phyloP scores from a whole-genome alignment of 2,113 vertebrate species.

The Riparia riparia region DNA sequence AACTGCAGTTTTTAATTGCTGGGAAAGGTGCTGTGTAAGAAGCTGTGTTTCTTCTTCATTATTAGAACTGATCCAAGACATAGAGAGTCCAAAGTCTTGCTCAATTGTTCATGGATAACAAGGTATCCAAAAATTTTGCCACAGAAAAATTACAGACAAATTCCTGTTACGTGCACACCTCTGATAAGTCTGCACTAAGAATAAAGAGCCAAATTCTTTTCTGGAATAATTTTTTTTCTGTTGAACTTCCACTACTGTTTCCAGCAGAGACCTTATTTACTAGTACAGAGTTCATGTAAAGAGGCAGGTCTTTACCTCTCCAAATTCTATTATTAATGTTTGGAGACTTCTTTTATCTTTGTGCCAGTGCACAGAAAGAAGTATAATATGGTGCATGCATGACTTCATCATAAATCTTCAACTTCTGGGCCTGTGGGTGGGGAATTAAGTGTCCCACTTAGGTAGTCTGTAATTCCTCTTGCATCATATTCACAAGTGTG shows the following conservation, averaged over 20 bases:
- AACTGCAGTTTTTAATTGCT: slow-evolving; percentile 18
- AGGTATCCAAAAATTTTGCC: background rate
- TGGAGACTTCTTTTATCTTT: background rate
- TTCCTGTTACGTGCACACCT: background rate
- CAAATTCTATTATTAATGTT: background rate
- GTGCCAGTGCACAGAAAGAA: background rate
- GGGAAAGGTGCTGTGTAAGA: slow-evolving; percentile 21
- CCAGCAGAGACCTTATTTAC: background rate
- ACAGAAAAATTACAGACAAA: background rate
- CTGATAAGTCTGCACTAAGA: background rate
- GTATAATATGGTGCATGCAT: background rate
- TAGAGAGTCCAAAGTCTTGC: slow-evolving; percentile 10
- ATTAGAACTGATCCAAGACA: slow-evolving; percentile 8
- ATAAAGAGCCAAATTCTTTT: background rate
- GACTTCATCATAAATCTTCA: background rate
- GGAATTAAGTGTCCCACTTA: background rate
- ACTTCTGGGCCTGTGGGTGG: background rate
- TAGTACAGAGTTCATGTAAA: background rate
- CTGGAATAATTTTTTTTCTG: background rate
- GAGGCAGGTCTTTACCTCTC: background rate
- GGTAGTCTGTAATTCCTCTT: background rate
- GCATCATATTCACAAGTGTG: background rate
- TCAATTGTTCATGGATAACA: slow-evolving; percentile 6
- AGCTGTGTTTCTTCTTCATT: background rate
- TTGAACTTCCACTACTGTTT: background rate